Evolutionary conservation across 2,797 vertebrate species (phyloP).

Genomic region (Xenopus petersii): DNA sequence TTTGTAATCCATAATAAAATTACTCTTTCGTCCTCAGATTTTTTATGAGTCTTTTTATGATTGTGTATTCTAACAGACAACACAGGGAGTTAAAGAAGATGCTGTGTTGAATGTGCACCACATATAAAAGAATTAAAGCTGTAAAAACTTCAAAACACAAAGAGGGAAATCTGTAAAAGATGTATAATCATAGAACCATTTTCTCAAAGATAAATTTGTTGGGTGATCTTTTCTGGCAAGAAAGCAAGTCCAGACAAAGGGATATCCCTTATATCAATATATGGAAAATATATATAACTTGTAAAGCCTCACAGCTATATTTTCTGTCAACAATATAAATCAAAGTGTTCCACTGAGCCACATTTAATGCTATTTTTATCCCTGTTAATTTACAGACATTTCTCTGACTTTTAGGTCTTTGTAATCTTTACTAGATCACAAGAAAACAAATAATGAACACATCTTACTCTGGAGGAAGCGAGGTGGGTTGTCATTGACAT

Average conservation of each 20-base stretch:
- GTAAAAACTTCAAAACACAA: slow-evolving; percentile 28
- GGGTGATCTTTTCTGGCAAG: slow-evolving; percentile 17
- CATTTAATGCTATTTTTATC: slow-evolving; percentile 41
- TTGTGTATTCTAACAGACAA: slow-evolving; percentile 21
- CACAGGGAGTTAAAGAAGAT: slow-evolving; percentile 36
- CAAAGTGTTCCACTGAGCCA: slow-evolving; percentile 29
- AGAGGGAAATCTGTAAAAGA: slow-evolving; percentile 29
- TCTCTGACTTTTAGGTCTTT: slow-evolving; percentile 39
- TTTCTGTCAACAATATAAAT: slow-evolving; percentile 41
- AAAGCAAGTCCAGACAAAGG: slow-evolving; percentile 34
- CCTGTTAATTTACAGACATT: slow-evolving; percentile 4
- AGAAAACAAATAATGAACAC: slow-evolving; percentile 36
- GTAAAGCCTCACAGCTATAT: slow-evolving; percentile 37
- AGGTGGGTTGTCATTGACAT: slow-evolving; percentile 74
- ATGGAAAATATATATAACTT: slow-evolving; percentile 35
- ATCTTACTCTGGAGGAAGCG: slow-evolving; percentile 73
- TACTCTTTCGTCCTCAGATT: slow-evolving; percentile 14
- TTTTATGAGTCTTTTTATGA: slow-evolving; percentile 18
- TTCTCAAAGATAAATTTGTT: slow-evolving; percentile 21
- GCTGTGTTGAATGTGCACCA: slow-evolving; percentile 25
- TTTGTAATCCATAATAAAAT: slow-evolving; percentile 30
- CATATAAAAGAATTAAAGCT: slow-evolving; percentile 31
- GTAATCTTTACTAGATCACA: slow-evolving; percentile 28
- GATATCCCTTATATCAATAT: slow-evolving; percentile 37
- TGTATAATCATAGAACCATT: slow-evolving; percentile 21